Conservation (phyloP, 2,797 vertebrate genomes). For the Paratrypauchen microcephalus region DNA sequence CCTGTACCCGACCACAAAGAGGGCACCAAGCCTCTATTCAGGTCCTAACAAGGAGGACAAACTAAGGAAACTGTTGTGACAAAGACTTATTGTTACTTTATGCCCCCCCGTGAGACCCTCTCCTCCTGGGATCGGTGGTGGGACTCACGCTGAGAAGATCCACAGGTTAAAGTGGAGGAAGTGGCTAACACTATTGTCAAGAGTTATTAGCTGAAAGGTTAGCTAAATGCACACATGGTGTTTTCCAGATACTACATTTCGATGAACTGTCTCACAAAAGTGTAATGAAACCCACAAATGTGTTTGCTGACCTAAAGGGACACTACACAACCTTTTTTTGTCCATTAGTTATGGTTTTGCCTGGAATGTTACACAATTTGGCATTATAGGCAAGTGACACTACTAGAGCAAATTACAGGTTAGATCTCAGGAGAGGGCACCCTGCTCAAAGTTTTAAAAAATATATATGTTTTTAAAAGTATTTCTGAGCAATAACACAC, state of each 20-base stretch:
- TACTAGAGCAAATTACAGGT: too few relatives aligned
- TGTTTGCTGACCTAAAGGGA: too few relatives aligned
- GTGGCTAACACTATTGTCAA: conserved; percentile 43
- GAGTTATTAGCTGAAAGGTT: conserved; percentile 44
- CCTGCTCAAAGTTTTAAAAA: too few relatives aligned
- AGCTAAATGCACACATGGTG: conserved; percentile 22
- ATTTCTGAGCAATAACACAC: too few relatives aligned
- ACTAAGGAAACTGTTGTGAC: conserved; percentile 62
- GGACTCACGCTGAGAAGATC: conserved; percentile 36
- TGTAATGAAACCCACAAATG: too few relatives aligned
- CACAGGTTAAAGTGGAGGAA: conserved; percentile 60
- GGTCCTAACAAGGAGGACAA: conserved; percentile 61
- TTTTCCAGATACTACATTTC: conserved; percentile 14
- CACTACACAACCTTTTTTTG: too few relatives aligned
- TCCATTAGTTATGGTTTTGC: too few relatives aligned
- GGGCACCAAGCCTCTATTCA: conserved; percentile 62
- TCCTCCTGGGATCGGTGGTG: conserved; percentile 7
- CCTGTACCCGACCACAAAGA: conserved; percentile 56
- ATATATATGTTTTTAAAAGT: too few relatives aligned
- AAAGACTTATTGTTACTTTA: conserved; percentile 59
- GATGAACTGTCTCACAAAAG: background rate
- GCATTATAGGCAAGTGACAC: too few relatives aligned
- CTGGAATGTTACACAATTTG: too few relatives aligned
- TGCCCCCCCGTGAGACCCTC: conserved; percentile 6
- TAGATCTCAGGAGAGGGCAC: too few relatives aligned